phyloP scores from a whole-genome alignment of 2,888 invertebrate species.

The Pachliopta kotzebuea region DNA sequence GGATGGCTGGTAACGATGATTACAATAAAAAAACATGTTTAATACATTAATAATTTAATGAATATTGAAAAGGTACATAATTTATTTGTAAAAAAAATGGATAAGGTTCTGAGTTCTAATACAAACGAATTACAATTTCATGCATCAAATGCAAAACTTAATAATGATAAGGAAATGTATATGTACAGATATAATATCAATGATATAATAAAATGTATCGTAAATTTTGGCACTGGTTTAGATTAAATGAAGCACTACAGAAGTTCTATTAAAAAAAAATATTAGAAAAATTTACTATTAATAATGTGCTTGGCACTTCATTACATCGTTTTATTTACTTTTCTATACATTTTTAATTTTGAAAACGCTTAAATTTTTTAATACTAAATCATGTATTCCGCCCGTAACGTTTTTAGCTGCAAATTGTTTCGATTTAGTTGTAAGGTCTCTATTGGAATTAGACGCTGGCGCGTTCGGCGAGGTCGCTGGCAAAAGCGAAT shows the following conservation, averaged over 20 bases:
- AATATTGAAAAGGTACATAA: no score
- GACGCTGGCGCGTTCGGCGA: constrained; percentile 52
- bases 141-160: neutral
- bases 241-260: neutral
- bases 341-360: neutral
- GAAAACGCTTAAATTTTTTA: neutral
- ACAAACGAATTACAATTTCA: neutral
- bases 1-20: no score
- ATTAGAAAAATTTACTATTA: neutral
- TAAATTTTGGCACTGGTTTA: neutral
- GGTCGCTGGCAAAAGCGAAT: constrained; percentile 43
- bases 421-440: neutral
- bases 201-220: neutral
- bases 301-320: neutral
- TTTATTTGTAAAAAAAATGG: no score
- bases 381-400: neutral
- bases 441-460: constrained; percentile 3
- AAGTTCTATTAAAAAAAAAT: neutral
- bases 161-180: neutral
- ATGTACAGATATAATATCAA: neutral
- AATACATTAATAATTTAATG: no score
- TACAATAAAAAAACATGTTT: no score
- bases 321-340: neutral
- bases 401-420: neutral
- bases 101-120: no score